Conservation (phyloP, 2,113 vertebrate genomes). For the Brachionichthys hirsutus region DNA sequence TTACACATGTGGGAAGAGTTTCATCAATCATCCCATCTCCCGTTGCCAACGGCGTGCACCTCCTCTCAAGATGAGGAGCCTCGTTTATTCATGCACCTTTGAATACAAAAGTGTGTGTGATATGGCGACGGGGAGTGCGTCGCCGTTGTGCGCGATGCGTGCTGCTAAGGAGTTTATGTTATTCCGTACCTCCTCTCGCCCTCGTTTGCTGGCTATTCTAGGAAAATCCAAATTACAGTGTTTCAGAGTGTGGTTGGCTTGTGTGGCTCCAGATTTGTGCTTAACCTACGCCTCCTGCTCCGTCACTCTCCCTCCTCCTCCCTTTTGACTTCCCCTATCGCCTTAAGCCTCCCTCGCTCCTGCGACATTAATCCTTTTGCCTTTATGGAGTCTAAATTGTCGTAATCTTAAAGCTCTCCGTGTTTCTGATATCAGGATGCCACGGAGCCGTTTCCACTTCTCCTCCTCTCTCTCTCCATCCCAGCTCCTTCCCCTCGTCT, state of each 20-base stretch:
- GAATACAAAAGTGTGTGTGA: background rate
- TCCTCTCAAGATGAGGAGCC: no score
- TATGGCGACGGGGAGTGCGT: constrained; percentile 53
- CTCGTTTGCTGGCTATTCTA: constrained; percentile 80
- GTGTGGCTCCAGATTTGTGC: constrained; percentile 79
- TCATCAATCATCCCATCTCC: no score
- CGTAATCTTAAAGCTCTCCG: no score
- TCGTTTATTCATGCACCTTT: constrained; percentile 21
- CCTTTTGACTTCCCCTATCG: constrained; percentile 11
- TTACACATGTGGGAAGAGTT: no score
- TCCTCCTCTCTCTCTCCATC: constrained; percentile 18
- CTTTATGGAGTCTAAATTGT: background rate
- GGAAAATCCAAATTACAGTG: constrained; percentile 83
- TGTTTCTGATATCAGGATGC: no score
- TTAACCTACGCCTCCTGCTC: constrained; percentile 66
- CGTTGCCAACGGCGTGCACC: no score
- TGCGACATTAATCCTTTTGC: constrained; percentile 12
- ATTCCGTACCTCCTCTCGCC: constrained; percentile 71
- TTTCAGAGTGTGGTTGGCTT: constrained; percentile 78
- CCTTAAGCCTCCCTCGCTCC: constrained; percentile 20
- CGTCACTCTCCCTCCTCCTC: constrained; percentile 23
- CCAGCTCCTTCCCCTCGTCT: constrained; percentile 19
- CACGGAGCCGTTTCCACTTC: background rate
- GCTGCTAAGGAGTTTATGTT: constrained; percentile 78
- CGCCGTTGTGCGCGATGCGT: constrained; percentile 72